Evolutionary conservation across 2,888 invertebrate species (phyloP), one percentile per base, ranked within the genome.

Genomic region (Scrobipalpa costella): DNA sequence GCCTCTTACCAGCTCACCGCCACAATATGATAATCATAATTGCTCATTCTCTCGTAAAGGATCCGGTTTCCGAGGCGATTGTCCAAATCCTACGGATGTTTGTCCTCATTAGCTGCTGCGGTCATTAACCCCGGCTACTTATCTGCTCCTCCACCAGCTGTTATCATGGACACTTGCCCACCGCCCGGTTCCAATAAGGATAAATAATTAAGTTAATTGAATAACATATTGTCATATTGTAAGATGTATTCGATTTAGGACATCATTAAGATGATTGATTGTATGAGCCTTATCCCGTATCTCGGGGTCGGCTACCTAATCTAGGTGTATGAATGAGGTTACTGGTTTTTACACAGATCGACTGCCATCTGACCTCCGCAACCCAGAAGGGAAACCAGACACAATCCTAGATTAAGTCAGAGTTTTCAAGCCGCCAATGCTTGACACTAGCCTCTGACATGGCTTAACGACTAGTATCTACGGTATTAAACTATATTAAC

Each of bases 11-110:
- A 44, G 0, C 15, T 5, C 1, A 9, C 7, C 15, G n/a, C n/a
- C 15, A 27, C 27, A 19, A 19, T 7, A 49, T 19, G 19, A 49
- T 49, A 15, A 19, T 17, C 8, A 49, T 19, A 49, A 15, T 5
- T 7, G 2, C 44, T 15, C 6, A n/a, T 44, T 50, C 21, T 50
- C 50, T 21, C 21, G 19, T 50, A 15, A n/a, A n/a, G 15, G 19
- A 50, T 50, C 50, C 50, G 50, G 50, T 50, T 15, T 55, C 13
- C 1, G 55, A 13, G n/a, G 34, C 34, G 34, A 52, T 55, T 55
- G 55, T 33, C 60, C 33, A 60, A 60, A 60, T 49, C 60, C 49
- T 60, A 49, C 60, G 60, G 60, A 60, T 60, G 60, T 60, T 47
- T 59, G 60, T 49, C 60, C 49, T 33, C 34, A 13, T 60, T 49